Evolutionary conservation across 2,797 vertebrate genomes (phyloP), one percentile per base, ranked within the genome.

Genomic region (Florisuga fusca): DNA sequence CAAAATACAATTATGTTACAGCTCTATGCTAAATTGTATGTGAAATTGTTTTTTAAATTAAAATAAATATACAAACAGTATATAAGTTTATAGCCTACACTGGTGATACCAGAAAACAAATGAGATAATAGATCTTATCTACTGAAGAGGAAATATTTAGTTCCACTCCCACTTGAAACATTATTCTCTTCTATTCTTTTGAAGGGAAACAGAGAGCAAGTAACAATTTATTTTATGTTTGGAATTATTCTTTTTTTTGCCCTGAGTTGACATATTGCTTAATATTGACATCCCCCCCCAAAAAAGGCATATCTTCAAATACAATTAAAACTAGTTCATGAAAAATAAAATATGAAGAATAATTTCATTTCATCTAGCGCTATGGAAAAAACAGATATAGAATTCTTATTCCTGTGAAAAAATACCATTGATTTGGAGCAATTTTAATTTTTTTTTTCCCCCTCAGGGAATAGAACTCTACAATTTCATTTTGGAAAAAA

Each of bases 11-110:
- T 80, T 92, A 79, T 66, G 26, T 34, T 89, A 41, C 63, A 58
- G 45, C 15, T 46, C n/a, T 69, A 15, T 61, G 55, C 0, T 75
- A 92, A 93, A 84, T 73, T 87, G 18, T 45, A 76, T 84, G 34
- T 94, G 48, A 93, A 89, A 73, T 67, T 76, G 23, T 0, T 68
- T 95, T 94, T 83, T 66, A 84, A 80, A 91, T 71, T 26, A 82
- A 59, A 74, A 90, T 41, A 86, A 54, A 75, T 72, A 51, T 25
- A 50, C 13, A 84, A 90, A 55, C 1, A 33, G 1, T 72, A 82
- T 3, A 0, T 43, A 84, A n/a, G 14, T 76, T 78, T 79, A 67
- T 80, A 51, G 2, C 14, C 6, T 87, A 62, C n/a, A 38, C 5
- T 22, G 16, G 7, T 2, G 6, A 51, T 81, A 82, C n/a, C 22